phyloP scores from a whole-genome alignment of 2,888 invertebrate genomes.

The Noctua janthina region DNA sequence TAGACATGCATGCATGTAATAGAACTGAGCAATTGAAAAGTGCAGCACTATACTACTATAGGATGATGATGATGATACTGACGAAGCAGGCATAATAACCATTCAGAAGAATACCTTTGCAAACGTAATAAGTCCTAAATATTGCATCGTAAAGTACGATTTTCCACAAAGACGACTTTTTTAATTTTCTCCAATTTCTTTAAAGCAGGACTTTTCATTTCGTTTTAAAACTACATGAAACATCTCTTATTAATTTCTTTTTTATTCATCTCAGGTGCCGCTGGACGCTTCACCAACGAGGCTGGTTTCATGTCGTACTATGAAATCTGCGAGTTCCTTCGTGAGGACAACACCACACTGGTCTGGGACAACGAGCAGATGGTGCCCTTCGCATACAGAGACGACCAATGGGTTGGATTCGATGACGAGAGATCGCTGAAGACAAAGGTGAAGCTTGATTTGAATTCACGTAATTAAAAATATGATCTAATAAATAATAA shows the following conservation, averaged over 20 bases:
- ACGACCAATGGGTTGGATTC: constrained; percentile 98
- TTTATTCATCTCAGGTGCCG: constrained; percentile 79
- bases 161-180: not conserved
- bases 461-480: not conserved
- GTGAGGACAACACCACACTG: constrained; percentile 96
- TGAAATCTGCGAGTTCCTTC: constrained; percentile 97
- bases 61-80: not conserved
- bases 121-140: not conserved
- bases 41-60: not conserved
- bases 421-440: constrained; percentile 97
- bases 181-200: not conserved
- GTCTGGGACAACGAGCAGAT: constrained; percentile 99
- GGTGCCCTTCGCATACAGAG: constrained; percentile 98
- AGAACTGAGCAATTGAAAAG: no score
- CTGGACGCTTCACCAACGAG: constrained; percentile 97
- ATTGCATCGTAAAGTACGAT: not conserved
- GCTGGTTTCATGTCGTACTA: constrained; percentile 98
- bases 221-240: not conserved
- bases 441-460: constrained; percentile 93
- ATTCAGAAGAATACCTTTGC: not conserved
- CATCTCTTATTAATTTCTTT: not conserved
- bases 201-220: not conserved
- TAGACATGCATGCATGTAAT: no score
- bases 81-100: not conserved
- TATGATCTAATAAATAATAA: no score